Evolutionary conservation across 2,113 vertebrate genomes (phyloP).

Genomic region (Scomber scombrus): DNA sequence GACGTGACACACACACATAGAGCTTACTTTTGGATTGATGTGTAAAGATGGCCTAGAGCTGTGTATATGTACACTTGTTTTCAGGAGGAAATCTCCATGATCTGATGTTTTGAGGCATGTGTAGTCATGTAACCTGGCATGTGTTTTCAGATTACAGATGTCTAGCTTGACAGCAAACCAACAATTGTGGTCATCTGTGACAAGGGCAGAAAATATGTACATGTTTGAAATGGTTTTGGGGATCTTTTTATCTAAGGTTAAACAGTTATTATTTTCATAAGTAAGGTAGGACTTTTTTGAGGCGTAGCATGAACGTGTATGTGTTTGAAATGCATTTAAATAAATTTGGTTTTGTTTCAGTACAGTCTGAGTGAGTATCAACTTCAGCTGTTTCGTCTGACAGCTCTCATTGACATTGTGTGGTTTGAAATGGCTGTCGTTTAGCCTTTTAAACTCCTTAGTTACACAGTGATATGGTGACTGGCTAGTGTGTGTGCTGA

Average conservation of each 20-base stretch:
- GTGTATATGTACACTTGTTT: constrained; percentile 14
- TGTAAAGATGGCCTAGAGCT: constrained; percentile 18
- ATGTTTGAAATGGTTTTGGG: constrained; percentile 17
- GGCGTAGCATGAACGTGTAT: no score
- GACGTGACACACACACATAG: constrained; percentile 13
- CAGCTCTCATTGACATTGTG: not conserved
- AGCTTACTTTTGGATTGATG: constrained; percentile 31
- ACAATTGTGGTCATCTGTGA: constrained; percentile 54
- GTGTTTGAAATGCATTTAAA: not conserved
- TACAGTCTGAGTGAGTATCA: not conserved
- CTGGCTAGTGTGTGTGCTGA: no score
- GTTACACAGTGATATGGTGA: no score
- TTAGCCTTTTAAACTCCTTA: no score
- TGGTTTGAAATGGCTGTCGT: not conserved
- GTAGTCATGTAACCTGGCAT: constrained; percentile 62
- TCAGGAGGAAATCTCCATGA: constrained; percentile 40
- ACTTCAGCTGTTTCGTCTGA: not conserved
- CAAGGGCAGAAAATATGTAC: constrained; percentile 34
- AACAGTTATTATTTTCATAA: not conserved
- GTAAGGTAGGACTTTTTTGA: not conserved
- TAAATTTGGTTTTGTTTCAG: not conserved
- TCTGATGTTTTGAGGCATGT: constrained; percentile 63
- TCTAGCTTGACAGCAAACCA: constrained; percentile 60
- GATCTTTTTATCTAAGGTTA: not conserved
- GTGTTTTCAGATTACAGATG: constrained; percentile 62